Evolutionary conservation across 1,140 invertebrate genomes (phyloP), one percentile per base, ranked within the genome.

Genomic region (Diabrotica undecimpunctata): DNA sequence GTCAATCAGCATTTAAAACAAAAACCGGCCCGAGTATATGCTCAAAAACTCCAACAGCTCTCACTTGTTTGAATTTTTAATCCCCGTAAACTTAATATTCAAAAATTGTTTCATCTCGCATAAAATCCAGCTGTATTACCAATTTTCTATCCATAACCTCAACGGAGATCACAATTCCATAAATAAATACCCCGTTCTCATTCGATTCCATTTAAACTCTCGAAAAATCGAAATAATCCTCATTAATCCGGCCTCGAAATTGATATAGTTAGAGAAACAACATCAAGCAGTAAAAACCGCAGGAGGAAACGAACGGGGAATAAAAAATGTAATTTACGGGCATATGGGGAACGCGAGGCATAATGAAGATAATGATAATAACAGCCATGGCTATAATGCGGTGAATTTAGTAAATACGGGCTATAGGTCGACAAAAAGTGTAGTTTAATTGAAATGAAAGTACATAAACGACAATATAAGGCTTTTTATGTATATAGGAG

Each of bases 231-330:
- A 46, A 46, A 46, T 10, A 46, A 46, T 46, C n/a, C 41, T 10
- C 41, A n/a, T 46, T 46, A 46, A 46, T 46, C 8, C 41, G 41
- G n/a, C 8, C n/a, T 46, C n/a, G 8, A 46, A 46, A 46, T 46
- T 46, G 41, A 46, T 46, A n/a, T 46, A 46, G 41, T 46, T 46
- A 46, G 41, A 46, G n/a, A n/a, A 46, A 46, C n/a, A 46, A 46
- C n/a, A 10, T 46, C 8, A 46, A 46, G 41, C 41, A n/a, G 41
- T n/a, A n/a, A 46, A 46, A 46, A 8, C 41, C 41, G 41, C 41
- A 46, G 41, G 41, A 46, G 41, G 41, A 46, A 46, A n/a, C 41
- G 41, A 3, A 46, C n/a, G 8, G 41, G 41, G 41, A 46, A 46
- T 46, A 46, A 46, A 46, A 46, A 46, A 46, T n/a, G 41, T 46